A percentile compares a stretch with the other conserved stretches of the same genome.
Evolutionary conservation across 1,140 invertebrate genomes (phyloP).

Genomic region (Platyura marginata): DNA sequence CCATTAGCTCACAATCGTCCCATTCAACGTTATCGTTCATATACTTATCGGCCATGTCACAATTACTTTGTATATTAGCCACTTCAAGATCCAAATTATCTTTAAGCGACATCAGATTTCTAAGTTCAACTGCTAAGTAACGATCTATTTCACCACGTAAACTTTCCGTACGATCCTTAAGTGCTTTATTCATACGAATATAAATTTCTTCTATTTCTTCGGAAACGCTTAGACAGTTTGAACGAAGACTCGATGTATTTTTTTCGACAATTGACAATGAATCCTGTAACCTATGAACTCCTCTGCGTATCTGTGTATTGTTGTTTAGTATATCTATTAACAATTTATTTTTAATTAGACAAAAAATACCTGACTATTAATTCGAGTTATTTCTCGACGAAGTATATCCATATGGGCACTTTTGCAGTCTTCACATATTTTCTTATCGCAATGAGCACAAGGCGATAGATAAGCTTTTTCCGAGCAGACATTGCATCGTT

Average conservation of each 20-base stretch:
- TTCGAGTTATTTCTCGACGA: conserved; percentile 78
- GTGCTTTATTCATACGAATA: conserved; percentile 67
- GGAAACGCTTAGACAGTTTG: conserved; percentile 66
- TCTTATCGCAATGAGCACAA: conserved; percentile 89
- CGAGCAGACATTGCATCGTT: conserved; percentile 76
- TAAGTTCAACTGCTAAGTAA: conserved; percentile 65
- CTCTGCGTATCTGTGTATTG: conserved; percentile 50
- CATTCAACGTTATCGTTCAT: conserved; percentile 72
- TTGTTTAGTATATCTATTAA: too few relatives aligned
- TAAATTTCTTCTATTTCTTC: conserved; percentile 88
- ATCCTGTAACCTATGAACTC: conserved; percentile 70
- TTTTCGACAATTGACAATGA: conserved; percentile 66
- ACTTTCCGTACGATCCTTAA: conserved; percentile 80
- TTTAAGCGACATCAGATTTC: conserved; percentile 68
- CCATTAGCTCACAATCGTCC: conserved; percentile 78
- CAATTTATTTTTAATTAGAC: too few relatives aligned
- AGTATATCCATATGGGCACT: conserved; percentile 91
- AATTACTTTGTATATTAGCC: conserved; percentile 83
- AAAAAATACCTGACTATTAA: conserved; percentile 84
- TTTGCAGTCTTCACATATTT: conserved; percentile 80
- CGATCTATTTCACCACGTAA: conserved; percentile 76
- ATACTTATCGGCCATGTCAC: conserved; percentile 89
- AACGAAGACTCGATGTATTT: conserved; percentile 64
- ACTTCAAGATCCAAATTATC: conserved; percentile 86
- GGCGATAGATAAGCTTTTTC: conserved; percentile 80